Percentiles rank a stretch among this genome's conserved stretches.
Evolutionary conservation across 2,113 vertebrate genomes (phyloP).

Genomic region (Mormyrus iriodes): DNA sequence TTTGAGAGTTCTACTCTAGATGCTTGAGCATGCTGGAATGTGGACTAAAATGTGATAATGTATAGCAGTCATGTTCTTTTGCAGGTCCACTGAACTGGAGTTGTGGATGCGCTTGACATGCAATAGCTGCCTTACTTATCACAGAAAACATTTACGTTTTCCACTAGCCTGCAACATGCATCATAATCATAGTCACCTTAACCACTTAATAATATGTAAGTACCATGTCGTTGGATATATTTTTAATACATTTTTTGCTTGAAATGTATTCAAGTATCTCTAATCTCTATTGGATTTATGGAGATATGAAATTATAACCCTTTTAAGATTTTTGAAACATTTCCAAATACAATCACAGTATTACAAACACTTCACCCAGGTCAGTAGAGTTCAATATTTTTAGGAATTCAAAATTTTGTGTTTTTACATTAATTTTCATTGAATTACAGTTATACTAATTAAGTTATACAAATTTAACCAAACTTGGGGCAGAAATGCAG

Average conservation of each 20-base stretch:
- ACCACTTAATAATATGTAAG: not conserved
- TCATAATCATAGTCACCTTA: not conserved
- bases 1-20: not conserved
- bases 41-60: not conserved
- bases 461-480: constrained; percentile 6
- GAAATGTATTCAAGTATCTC: not conserved
- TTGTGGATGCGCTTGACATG: not conserved
- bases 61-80: not conserved
- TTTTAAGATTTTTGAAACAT: not conserved
- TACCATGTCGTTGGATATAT: not conserved
- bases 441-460: constrained; percentile 23
- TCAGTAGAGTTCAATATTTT: not conserved
- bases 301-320: not conserved
- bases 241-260: not conserved
- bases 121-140: not conserved
- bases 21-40: not conserved
- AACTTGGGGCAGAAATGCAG: not conserved
- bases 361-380: not conserved
- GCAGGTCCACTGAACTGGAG: not conserved
- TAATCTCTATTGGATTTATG: not conserved
- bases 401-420: not conserved
- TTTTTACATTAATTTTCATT: not conserved
- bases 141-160: not conserved
- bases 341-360: not conserved
- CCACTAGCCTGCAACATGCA: not conserved